Base-by-base conservation (phyloP, 2,888 invertebrate species). In the Nomada fabriciana region DNA sequence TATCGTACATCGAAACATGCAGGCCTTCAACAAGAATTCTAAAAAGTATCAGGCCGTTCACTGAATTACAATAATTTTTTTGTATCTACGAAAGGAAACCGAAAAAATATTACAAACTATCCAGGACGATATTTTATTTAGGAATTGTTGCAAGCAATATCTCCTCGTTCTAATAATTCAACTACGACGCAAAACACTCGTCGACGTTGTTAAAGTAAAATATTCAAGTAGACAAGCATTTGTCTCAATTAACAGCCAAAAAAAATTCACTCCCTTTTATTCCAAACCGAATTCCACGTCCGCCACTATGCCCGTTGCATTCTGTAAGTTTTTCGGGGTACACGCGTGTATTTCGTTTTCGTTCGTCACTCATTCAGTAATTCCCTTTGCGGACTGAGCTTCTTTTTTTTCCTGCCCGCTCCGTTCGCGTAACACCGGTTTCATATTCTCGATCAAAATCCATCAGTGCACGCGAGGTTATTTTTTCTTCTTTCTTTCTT, bases 371-470 rank as follows among this genome's bases (percentile, higher is more conserved):
- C 20, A 20, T n/a, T 2, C 64, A 53, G 25, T 59, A 43, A 69
- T 79, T 77, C 50, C 42, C 60, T 71, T 65, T 25, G 20, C 23
- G 52, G n/a, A 25, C 18, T 50, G n/a, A 29, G 43, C 50, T 15
- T 5, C n/a, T 65, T 52, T 73, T 47, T 29, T 67, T 72, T 67
- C 43, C 43, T 20, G 47, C 52, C 47, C 50, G 52, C 55, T 72
- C 60, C 53, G 53, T 69, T 69, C 76, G 52, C 42, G 57, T 76
- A 79, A 69, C 63, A n/a, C 3, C 42, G 57, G 76, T 64, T 64
- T 57, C 76, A 69, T 64, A 59, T 79, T 76, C 52, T 63, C 18
- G 69, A 76, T 76, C 57, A 43, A 69, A 76, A 76, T 76, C 76
- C 68, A 76, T 76, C 79, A 43, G 50, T 20, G 43, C 13, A 1